phyloP scores from a whole-genome alignment of 2,888 invertebrate genomes.

The Plagiodera versicolora region DNA sequence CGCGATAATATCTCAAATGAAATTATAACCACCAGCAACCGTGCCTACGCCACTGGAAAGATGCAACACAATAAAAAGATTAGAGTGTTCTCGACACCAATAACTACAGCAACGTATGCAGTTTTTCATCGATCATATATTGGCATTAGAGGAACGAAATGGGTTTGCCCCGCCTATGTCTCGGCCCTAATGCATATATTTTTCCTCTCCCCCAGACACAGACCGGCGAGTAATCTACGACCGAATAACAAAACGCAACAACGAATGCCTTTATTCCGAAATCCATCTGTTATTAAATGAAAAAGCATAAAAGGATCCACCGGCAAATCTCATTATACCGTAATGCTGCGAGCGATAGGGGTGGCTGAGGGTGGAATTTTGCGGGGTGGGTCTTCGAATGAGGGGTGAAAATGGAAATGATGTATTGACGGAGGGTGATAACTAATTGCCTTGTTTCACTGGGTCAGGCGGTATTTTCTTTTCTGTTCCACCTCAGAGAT shows the following conservation, averaged over 20 bases:
- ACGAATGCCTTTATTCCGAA: conserved; percentile 10
- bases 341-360: conserved; percentile 31
- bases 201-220: conserved; percentile 7
- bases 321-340: conserved; percentile 40
- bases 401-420: conserved; percentile 23
- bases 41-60: too few relatives aligned
- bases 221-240: conserved; percentile 20
- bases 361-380: conserved; percentile 11
- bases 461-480: not conserved
- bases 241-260: conserved; percentile 14
- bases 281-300: conserved; percentile 37
- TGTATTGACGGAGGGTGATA: conserved; percentile 21
- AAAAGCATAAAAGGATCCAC: conserved; percentile 28
- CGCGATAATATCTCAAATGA: too few relatives aligned
- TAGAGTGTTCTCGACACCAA: too few relatives aligned
- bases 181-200: too few relatives aligned
- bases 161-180: too few relatives aligned
- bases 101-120: too few relatives aligned
- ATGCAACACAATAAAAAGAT: too few relatives aligned
- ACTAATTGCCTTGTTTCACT: not conserved
- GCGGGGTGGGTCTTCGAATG: not conserved
- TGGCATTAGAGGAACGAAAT: too few relatives aligned
- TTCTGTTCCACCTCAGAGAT: too few relatives aligned
- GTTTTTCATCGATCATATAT: too few relatives aligned
- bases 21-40: too few relatives aligned